Percentiles rank a stretch among this genome's conserved stretches.
phyloP scores from a whole-genome alignment of 2,797 vertebrate genomes.

The Perodicticus potto region DNA sequence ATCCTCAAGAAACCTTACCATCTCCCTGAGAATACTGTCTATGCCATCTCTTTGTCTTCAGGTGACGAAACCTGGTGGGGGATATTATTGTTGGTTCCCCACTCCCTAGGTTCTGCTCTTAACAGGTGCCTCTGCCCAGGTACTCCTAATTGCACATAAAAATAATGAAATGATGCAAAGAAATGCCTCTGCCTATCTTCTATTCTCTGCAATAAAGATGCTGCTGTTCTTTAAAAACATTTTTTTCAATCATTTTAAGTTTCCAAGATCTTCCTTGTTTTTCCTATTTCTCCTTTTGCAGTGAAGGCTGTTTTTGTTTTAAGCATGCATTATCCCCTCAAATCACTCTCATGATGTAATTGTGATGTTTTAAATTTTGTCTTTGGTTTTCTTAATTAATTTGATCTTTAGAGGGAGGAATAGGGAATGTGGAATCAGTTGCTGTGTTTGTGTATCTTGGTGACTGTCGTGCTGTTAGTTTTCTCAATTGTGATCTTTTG shows the following conservation, averaged over 20 bases:
- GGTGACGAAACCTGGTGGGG: too few species aligned
- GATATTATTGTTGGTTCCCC: neutral
- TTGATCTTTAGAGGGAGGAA: neutral
- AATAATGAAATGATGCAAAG: neutral
- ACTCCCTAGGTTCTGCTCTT: neutral
- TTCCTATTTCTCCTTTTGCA: slow-evolving; percentile 32
- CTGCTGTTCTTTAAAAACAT: neutral
- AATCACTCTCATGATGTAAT: neutral
- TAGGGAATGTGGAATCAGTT: neutral
- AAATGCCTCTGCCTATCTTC: neutral
- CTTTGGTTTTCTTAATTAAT: neutral
- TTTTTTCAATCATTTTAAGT: neutral
- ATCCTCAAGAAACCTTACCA: neutral
- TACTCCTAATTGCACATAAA: neutral
- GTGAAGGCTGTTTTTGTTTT: neutral
- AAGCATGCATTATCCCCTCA: neutral
- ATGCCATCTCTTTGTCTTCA: neutral
- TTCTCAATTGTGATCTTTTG: neutral
- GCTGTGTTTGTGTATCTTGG: neutral
- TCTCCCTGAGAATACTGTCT: neutral
- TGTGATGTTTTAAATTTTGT: neutral
- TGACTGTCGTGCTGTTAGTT: neutral
- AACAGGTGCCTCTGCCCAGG: neutral
- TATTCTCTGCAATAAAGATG: neutral
- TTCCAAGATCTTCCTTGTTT: slow-evolving; percentile 7